Evolutionary conservation across 1,140 invertebrate species (phyloP).

Genomic region (Teleopsis dalmanni): DNA sequence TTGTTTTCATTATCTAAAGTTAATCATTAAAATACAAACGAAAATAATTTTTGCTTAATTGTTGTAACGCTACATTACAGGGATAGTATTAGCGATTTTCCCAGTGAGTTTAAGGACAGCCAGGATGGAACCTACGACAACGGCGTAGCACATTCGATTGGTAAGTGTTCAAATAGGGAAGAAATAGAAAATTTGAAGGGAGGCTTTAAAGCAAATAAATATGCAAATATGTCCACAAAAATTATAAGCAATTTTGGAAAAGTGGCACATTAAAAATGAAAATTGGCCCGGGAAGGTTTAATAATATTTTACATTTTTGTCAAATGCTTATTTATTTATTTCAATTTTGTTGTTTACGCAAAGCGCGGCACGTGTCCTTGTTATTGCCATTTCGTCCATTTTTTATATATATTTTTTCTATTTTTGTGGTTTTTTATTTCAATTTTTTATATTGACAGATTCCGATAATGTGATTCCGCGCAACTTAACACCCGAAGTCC

Average conservation of each 20-base stretch:
- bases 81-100: constrained; percentile 53
- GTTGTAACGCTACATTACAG: too few species aligned
- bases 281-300: too few species aligned
- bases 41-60: too few species aligned
- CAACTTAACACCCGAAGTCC: constrained; percentile 75
- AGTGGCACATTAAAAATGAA: too few species aligned
- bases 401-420: neutral
- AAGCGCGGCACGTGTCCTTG: too few species aligned
- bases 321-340: too few species aligned
- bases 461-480: constrained; percentile 72
- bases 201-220: neutral
- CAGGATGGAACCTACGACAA: constrained; percentile 41
- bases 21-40: too few species aligned
- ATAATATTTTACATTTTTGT: too few species aligned
- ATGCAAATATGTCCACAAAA: too few species aligned
- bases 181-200: neutral
- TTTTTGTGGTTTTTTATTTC: neutral
- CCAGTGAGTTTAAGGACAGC: constrained; percentile 48
- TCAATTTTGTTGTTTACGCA: neutral
- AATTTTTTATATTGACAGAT: constrained; percentile 46
- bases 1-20: too few species aligned
- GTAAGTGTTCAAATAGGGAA: constrained; percentile 33
- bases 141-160: constrained; percentile 53
- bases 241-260: too few species aligned
- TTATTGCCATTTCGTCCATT: neutral